Evolutionary conservation across 2,888 invertebrate species (phyloP), one percentile per base, ranked within the genome.

Genomic region (Auanema sp.): DNA sequence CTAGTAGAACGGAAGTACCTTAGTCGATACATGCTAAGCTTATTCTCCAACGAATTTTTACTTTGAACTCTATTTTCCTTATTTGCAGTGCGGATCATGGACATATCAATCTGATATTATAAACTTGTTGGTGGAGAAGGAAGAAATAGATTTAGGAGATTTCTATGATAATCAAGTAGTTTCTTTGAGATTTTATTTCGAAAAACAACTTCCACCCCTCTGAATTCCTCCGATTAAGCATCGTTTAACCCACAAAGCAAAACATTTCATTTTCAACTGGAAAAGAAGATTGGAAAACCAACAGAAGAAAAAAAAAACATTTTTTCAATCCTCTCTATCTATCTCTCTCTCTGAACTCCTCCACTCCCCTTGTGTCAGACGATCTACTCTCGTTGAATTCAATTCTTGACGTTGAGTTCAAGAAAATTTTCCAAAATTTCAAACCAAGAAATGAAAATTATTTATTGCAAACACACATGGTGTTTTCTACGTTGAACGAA

Each of bases 81-180:
- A 33, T 33, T 77, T 79, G 64, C 72, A 83, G 79, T 80, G 79
- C 52, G 83, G 83, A 16, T 79, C 80, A 14, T 83, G 83, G 83
- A 78, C 82, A 6, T 83, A 82, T 64, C 79, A 79, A 66, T 71
- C 80, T 16, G 66, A 78, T 18, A 70, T 72, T 49, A 74, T 83
- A 47, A 71, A 77, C 6, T 64, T 77, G 42, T 54, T 79, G 3
- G 79, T 80, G 8, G 75, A 77, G 18, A 71, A 74, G 25, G 65
- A 72, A 42, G 79, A 79, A 21, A 78, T 81, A 25, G 78, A 75
- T 41, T 71, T 83, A 16, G 79, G 76, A 57, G 82, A 83, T 61
- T 83, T 83, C 65, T 83, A 79, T 64, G 83, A 83, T 65, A 83
- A 81, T 64, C 81, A 83, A 68, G 79, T 63, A 43, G 24, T 33